A percentile compares a stretch with the other conserved stretches of the same genome.
phyloP scores from a whole-genome alignment of 2,113 vertebrate species.

The Embiotoca jacksoni region DNA sequence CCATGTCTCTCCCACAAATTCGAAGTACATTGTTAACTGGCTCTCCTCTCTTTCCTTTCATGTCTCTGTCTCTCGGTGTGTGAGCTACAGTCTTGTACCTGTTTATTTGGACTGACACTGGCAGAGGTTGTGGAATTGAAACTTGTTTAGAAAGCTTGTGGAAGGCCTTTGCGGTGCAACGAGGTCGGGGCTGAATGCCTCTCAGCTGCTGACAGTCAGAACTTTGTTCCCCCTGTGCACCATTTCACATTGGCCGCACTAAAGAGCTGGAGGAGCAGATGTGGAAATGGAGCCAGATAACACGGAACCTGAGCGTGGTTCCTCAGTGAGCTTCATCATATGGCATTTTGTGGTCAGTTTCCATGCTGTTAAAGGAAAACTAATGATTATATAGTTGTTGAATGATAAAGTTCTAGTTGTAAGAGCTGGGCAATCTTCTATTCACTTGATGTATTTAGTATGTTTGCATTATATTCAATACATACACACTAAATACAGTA shows the following conservation, averaged over 20 bases:
- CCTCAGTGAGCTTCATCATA: conserved; percentile 18
- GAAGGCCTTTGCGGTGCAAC: conserved; percentile 47
- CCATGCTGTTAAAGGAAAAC: background rate
- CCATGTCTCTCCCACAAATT: conserved; percentile 9
- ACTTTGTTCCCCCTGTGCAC: conserved; percentile 49
- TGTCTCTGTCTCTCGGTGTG: conserved; percentile 27
- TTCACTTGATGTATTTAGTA: background rate
- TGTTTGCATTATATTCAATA: background rate
- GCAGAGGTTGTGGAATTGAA: conserved; percentile 60
- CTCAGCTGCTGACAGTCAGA: conserved; percentile 58
- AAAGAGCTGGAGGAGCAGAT: conserved; percentile 45
- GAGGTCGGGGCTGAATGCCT: conserved; percentile 40
- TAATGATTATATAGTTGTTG: background rate
- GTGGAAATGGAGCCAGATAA: conserved; percentile 39
- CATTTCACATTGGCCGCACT: conserved; percentile 57
- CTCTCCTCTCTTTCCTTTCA: conserved; percentile 4
- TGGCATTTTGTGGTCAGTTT: conserved; percentile 9
- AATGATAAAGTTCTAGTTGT: background rate
- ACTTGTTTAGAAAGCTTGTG: conserved; percentile 62
- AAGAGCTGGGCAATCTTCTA: background rate
- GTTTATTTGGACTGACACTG: conserved; percentile 68
- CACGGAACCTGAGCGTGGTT: conserved; percentile 11
- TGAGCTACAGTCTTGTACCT: conserved; percentile 53
- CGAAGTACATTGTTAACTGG: conserved; percentile 4
- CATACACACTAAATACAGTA: background rate